These are phyloP conservation scores for Leptarthrus brevirostris DNA, from an alignment of 2,888 invertebrate genomes.

Conservation along the genomic window DNA sequence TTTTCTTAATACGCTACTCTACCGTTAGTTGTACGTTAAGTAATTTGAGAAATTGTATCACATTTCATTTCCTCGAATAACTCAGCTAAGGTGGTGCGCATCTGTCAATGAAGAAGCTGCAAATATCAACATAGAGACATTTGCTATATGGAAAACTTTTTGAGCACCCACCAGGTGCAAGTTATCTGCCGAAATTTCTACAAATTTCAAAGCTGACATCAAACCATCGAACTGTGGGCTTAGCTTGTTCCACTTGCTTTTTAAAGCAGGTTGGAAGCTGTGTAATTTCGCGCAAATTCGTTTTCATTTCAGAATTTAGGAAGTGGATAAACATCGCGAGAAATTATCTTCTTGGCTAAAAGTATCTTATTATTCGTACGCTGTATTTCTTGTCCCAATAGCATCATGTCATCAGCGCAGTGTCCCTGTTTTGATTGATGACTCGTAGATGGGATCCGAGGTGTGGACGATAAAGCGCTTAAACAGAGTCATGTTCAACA, in stretches of 20 bases:
- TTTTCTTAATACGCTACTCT: slow-evolving; percentile 12
- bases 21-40: slow-evolving; percentile 15
- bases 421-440: slow-evolving; percentile 2
- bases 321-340: background rate
- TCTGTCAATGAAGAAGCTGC: background rate
- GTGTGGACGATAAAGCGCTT: slow-evolving; percentile 6
- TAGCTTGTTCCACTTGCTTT: background rate
- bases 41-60: slow-evolving; percentile 27
- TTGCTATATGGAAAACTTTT: background rate
- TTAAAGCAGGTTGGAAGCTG: background rate
- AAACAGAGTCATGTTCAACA: slow-evolving; percentile 20
- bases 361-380: background rate
- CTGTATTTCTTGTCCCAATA: background rate
- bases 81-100: background rate
- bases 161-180: slow-evolving; percentile 7
- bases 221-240: background rate
- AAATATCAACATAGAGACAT: slow-evolving; percentile 5
- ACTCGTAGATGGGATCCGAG: background rate
- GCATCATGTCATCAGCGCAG: background rate
- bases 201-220: slow-evolving; percentile 1
- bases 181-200: background rate
- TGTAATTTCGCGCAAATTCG: background rate
- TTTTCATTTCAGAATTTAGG: background rate
- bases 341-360: background rate
- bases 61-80: slow-evolving; percentile 14